These are phyloP conservation scores for Tinamus guttatus DNA, from an alignment of 2,113 vertebrate genomes.

Conservation along the genomic window DNA sequence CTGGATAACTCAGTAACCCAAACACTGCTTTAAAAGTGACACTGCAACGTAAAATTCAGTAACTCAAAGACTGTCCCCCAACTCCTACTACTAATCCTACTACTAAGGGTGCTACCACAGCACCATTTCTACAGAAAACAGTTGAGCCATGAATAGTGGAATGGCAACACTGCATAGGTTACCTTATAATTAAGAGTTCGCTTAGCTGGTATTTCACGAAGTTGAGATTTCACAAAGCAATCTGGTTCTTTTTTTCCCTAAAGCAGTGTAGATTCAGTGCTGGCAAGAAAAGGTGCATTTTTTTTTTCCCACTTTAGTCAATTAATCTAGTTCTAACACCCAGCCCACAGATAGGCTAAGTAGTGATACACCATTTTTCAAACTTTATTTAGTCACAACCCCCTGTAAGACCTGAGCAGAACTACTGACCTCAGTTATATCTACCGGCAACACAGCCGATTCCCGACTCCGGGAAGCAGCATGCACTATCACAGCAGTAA, in stretches of 20 bases:
- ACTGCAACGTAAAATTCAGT: no score
- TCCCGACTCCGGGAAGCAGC: not conserved
- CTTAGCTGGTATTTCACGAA: not conserved
- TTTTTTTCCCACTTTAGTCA: fast-evolving
- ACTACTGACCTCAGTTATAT: not conserved
- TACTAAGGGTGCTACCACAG: not conserved
- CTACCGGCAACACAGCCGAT: not conserved
- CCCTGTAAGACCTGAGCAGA: not conserved
- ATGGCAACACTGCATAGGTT: not conserved
- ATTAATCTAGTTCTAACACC: not conserved
- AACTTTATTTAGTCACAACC: not conserved
- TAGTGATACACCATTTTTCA: not conserved
- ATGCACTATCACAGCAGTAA: not conserved
- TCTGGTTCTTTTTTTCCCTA: not conserved
- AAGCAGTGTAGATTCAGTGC: not conserved
- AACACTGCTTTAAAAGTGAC: not conserved
- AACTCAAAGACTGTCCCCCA: no score
- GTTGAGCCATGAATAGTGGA: not conserved
- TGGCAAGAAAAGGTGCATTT: not conserved
- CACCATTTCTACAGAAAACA: not conserved
- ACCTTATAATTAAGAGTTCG: not conserved
- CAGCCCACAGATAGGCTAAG: not conserved
- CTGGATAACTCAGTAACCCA: not conserved
- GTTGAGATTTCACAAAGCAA: not conserved
- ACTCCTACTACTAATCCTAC: no score